Percentiles rank a stretch among this genome's conserved stretches.
Conservation (phyloP, 1,140 invertebrate genomes). For the Bilobella aurantiaca region DNA sequence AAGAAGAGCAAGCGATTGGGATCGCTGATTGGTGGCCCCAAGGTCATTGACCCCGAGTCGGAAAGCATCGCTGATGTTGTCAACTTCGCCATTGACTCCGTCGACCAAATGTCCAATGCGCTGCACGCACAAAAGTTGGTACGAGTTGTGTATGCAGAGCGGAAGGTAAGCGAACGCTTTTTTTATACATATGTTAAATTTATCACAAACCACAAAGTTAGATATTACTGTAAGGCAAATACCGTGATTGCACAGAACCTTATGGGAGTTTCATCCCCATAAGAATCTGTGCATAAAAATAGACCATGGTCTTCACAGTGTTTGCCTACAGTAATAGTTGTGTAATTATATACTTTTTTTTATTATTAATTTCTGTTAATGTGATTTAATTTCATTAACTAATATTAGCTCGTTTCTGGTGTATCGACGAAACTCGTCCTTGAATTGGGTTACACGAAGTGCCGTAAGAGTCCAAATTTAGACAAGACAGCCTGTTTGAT, state of each 20-base stretch:
- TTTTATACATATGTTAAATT: no score
- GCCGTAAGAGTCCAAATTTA: conserved; percentile 24
- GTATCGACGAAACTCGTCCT: conserved; percentile 35
- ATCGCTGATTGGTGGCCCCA: conserved; percentile 33
- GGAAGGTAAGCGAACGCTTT: conserved; percentile 13
- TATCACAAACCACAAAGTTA: no score
- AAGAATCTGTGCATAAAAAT: no score
- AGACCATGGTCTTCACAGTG: no score
- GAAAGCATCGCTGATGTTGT: conserved; percentile 38
- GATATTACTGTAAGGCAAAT: no score
- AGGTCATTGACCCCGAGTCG: conserved; percentile 35
- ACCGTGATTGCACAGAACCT: no score
- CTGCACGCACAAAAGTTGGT: conserved; percentile 38
- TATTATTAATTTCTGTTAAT: conserved; percentile 2
- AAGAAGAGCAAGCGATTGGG: not conserved
- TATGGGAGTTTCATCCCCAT: no score
- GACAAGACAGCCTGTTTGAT: conserved; percentile 20
- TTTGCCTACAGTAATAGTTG: no score
- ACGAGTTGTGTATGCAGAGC: conserved; percentile 15
- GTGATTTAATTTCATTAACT: conserved; percentile 1
- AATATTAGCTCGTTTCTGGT: conserved; percentile 21
- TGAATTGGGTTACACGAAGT: conserved; percentile 33
- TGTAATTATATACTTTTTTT: no score
- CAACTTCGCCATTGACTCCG: conserved; percentile 38
- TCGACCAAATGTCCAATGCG: conserved; percentile 37